Base-by-base conservation (phyloP, 2,113 vertebrate genomes). In the Verasper variegatus region DNA sequence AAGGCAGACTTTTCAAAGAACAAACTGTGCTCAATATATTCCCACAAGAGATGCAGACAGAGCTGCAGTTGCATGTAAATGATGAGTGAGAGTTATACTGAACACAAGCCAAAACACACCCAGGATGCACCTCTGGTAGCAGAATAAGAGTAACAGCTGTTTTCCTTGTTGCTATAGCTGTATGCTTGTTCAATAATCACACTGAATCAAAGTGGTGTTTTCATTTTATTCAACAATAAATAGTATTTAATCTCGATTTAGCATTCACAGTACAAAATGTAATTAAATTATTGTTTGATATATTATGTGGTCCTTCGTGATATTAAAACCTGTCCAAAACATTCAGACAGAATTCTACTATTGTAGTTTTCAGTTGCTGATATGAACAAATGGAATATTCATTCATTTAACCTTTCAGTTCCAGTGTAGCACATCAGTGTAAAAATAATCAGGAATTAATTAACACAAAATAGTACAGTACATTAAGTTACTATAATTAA, bases 161-260 rank as follows among this genome's bases (percentile, higher is more conserved):
- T 23, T 23, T 11, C 20, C 20, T 21, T 17, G 15, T 18, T 5
- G 45, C 15, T 6, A 17, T 49, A 49, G 45, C 15, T 17, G 54
- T 2, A 12, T 23, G 12, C 21, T 55, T 23, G 17, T 18, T 49
- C 17, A 49, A 18, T 26, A 2, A 20, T 18, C 58, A 57, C 63
- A 69, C 69, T 27, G 12, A 62, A 31, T 63, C 10, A 62, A 64
- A 21, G 3, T 9, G 1, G 47, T 51, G 5, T 21, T 73, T 68
- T 72, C 0, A 5, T 21, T 88, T 87, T 74, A 86, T 76, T 91
- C 52, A 54, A 61, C 40, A 79, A 79, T 62, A 81, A 77, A 85
- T 71, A 68, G 21, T 11, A 56, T 31, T 31, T 31, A 31, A 31
- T 54, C 18, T 81, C 5, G 14, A 17, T 37, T 55, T 5, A 68